Percentiles rank a stretch among this genome's conserved stretches.
Conservation (phyloP, 2,113 vertebrate species). For the Dolichotis patagonum region DNA sequence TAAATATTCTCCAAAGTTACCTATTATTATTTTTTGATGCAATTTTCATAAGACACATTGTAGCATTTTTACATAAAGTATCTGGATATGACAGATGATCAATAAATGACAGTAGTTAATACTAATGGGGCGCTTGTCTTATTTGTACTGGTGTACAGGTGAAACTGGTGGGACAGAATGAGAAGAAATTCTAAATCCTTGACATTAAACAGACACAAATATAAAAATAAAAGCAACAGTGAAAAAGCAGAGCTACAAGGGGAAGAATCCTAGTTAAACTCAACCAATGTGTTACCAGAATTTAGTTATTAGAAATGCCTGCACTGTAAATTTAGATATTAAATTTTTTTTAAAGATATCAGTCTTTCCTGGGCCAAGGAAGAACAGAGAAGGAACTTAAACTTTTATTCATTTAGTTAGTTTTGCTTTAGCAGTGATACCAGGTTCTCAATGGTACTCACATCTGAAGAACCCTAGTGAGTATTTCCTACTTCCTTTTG, state of each 20-base stretch:
- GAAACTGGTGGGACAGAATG: neutral
- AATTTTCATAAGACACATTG: neutral
- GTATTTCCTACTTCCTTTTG: neutral
- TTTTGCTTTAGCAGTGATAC: neutral
- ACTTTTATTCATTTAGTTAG: neutral
- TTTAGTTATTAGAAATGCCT: slow-evolving; percentile 3
- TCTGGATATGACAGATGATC: neutral
- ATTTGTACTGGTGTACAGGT: neutral
- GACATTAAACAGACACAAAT: neutral
- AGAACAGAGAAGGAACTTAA: neutral
- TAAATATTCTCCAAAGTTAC: neutral
- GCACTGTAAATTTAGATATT: neutral
- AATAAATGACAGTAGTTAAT: neutral
- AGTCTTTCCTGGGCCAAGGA: neutral
- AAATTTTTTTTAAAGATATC: neutral
- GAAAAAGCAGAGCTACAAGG: neutral
- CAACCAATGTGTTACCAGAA: neutral
- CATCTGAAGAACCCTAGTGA: neutral
- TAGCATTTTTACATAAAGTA: neutral
- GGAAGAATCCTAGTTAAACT: neutral
- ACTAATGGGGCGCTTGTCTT: neutral
- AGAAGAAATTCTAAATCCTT: neutral
- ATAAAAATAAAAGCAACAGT: neutral
- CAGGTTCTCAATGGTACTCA: neutral
- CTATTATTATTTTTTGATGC: neutral